Evolutionary conservation across 2,888 invertebrate genomes (phyloP), one percentile per base, ranked within the genome.

Genomic region (Sericinus montela): DNA sequence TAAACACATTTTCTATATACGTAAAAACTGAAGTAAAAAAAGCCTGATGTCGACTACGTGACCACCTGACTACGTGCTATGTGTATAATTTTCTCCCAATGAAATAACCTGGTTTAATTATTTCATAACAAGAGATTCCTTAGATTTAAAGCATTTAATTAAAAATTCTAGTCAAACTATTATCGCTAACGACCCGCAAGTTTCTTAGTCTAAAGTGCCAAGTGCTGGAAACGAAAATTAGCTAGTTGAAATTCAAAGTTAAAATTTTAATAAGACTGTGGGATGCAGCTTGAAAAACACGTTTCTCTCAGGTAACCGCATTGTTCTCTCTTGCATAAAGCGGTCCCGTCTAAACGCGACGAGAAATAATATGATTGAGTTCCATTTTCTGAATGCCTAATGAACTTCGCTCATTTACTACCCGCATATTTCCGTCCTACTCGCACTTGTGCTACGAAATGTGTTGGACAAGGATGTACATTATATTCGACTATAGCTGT

Each of bases 371-470:
- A 32, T 80, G 76, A 82, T 82, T 72, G 75, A 77, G 73, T 80
- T 81, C 75, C 76, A 80, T 82, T 79, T 79, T 75, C 71, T 70
- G 81, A 80, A 82, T 80, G 75, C 65, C 65, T 81, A 81, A 82
- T 81, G 78, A 82, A 79, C 75, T 69, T 56, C 58, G 59, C 32
- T 32, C 72, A 73, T 78, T 72, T 72, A 57, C 58, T 49, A 45
- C 48, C 51, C 47, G 32, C 32, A 32, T n/a, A 32, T 32, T n/a
- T 32, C 32, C 32, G n/a, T 32, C 32, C 13, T 11, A 11, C 11
- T 32, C 6, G 4, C 32, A 1, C 32, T 32, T 11, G 15, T 35
- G 15, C 15, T 15, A 7, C 3, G 46, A 39, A 51, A 25, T 51
- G 51, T n/a, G 62, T 46, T 30, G 52, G 60, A 70, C 28, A 40